phyloP scores from a whole-genome alignment of 1,140 invertebrate genomes.

The Campoletis sonorensis region DNA sequence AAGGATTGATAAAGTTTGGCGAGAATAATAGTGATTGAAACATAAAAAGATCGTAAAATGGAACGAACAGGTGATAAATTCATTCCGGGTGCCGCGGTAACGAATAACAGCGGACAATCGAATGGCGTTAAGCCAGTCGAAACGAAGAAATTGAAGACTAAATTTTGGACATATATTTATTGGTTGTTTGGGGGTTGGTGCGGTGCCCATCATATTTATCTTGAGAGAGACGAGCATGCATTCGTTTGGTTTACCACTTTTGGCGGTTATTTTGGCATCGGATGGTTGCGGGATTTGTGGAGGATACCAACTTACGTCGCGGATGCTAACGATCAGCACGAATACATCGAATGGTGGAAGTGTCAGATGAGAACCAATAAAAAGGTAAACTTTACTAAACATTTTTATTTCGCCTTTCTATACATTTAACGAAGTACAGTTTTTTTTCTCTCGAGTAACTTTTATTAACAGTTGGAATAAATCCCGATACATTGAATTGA shows the following conservation, averaged over 20 bases:
- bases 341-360: conserved; percentile 83
- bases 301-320: conserved; percentile 91
- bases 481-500: no score
- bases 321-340: conserved; percentile 89
- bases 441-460: no score
- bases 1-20: not conserved
- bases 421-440: no score
- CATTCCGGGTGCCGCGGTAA: conserved; percentile 21
- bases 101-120: conserved; percentile 4
- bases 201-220: conserved; percentile 94
- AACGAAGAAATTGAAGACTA: conserved; percentile 51
- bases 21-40: not conserved
- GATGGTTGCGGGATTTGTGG: conserved; percentile 92
- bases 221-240: conserved; percentile 92
- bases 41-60: not conserved
- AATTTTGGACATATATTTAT: conserved; percentile 82
- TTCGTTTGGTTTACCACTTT: conserved; percentile 92
- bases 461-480: no score
- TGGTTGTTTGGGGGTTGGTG: conserved; percentile 93
- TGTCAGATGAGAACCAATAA: conserved; percentile 79
- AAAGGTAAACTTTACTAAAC: conserved; percentile 77
- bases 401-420: not conserved
- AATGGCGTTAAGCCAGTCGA: not conserved
- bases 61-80: conserved; percentile 38
- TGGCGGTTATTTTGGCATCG: conserved; percentile 90